Conservation (phyloP, 2,888 invertebrate genomes). For the Hermodice carunculata region DNA sequence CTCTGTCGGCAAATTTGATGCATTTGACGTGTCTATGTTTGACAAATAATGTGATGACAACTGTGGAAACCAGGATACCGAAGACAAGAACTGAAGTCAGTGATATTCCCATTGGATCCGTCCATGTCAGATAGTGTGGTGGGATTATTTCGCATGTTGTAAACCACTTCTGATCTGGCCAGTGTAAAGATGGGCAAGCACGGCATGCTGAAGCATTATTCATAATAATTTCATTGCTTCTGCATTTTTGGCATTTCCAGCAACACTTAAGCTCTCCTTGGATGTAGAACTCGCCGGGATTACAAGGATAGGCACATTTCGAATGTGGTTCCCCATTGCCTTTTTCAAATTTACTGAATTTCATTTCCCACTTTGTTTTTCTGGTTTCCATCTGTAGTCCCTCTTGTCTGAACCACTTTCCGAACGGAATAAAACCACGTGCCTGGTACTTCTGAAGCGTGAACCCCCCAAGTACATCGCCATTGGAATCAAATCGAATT, state of each 20-base stretch:
- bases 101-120: conserved; percentile 1
- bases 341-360: not conserved
- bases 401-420: too few species aligned
- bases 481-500: conserved; percentile 50
- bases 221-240: conserved; percentile 31
- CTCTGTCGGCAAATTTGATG: conserved; percentile 31
- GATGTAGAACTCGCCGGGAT: conserved; percentile 18
- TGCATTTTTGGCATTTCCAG: conserved; percentile 38
- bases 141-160: conserved; percentile 16
- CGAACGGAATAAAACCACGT: too few species aligned
- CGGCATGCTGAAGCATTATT: conserved; percentile 28
- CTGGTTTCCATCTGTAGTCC: too few species aligned
- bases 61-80: conserved; percentile 11
- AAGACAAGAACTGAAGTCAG: conserved; percentile 14
- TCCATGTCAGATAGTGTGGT: conserved; percentile 14
- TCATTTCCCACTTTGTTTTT: not conserved
- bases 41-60: conserved; percentile 3
- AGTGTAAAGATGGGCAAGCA: conserved; percentile 23
- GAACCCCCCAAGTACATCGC: conserved; percentile 48
- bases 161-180: conserved; percentile 26
- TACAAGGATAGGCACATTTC: conserved; percentile 35
- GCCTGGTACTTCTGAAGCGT: too few species aligned
- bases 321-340: conserved; percentile 18
- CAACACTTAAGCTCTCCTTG: conserved; percentile 19
- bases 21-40: conserved; percentile 15